These are phyloP conservation scores for Aspidiotus rigidus DNA, from an alignment of 2,888 invertebrate species.

Conservation along the genomic window DNA sequence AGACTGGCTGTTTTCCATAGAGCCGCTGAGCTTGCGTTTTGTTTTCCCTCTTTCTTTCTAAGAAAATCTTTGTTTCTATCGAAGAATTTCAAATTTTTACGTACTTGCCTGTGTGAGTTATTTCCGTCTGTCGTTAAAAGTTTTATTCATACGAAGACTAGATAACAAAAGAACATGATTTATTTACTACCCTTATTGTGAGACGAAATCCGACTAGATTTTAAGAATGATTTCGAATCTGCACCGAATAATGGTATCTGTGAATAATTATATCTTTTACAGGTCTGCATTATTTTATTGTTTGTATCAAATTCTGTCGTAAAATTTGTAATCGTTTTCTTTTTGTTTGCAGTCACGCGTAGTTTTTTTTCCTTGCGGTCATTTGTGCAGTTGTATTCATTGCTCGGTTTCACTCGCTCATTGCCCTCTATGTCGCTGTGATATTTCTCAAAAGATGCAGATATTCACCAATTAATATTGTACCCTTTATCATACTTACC, in stretches of 20 bases:
- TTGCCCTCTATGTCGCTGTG: constrained; percentile 72
- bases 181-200: no score
- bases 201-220: no score
- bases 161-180: not conserved
- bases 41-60: no score
- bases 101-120: no score
- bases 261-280: not conserved
- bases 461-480: constrained; percentile 18
- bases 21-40: no score
- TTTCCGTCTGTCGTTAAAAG: no score
- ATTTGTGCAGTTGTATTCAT: constrained; percentile 67
- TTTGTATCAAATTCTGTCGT: not conserved
- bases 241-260: no score
- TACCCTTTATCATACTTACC: not conserved
- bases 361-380: constrained; percentile 79
- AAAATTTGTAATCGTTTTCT: constrained; percentile 11
- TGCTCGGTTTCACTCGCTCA: constrained; percentile 56
- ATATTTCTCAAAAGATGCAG: constrained; percentile 58
- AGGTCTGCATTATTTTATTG: not conserved
- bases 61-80: no score
- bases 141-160: no score
- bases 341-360: constrained; percentile 55
- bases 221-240: no score
- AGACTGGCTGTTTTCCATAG: no score
- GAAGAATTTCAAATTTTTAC: no score